Evolutionary conservation across 1,140 invertebrate genomes (phyloP).

Genomic region (Limonius californicus): DNA sequence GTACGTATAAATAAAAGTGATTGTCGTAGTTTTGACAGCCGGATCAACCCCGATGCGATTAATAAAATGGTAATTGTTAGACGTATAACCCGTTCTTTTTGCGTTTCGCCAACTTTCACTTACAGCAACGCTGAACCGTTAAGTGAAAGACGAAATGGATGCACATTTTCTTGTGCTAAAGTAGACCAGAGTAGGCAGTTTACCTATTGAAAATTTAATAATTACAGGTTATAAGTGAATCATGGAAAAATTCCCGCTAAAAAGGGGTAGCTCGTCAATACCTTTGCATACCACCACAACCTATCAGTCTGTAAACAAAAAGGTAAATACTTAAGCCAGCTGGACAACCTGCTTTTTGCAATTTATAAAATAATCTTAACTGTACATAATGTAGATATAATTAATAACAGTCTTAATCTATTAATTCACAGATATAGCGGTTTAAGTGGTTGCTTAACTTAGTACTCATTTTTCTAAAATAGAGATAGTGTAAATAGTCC

Average conservation of each 20-base stretch:
- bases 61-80: neutral
- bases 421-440: no score
- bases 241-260: constrained; percentile 54
- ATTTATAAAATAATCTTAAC: neutral
- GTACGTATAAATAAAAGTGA: neutral
- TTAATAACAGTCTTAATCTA: no score
- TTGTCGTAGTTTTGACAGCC: neutral
- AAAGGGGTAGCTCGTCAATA: constrained; percentile 44
- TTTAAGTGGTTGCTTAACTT: no score
- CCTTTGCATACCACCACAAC: constrained; percentile 45
- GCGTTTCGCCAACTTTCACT: constrained; percentile 18
- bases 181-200: neutral
- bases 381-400: no score
- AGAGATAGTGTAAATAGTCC: no score
- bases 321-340: constrained; percentile 47
- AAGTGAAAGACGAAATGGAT: constrained; percentile 16
- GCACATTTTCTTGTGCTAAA: neutral
- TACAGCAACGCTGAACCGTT: constrained; percentile 2
- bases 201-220: neutral
- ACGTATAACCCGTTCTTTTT: neutral
- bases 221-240: constrained; percentile 33
- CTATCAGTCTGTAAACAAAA: constrained; percentile 53
- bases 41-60: neutral
- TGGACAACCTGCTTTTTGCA: neutral
- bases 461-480: no score